Base-by-base conservation (phyloP, 2,797 vertebrate genomes). In the Gadopsis bispinosus region DNA sequence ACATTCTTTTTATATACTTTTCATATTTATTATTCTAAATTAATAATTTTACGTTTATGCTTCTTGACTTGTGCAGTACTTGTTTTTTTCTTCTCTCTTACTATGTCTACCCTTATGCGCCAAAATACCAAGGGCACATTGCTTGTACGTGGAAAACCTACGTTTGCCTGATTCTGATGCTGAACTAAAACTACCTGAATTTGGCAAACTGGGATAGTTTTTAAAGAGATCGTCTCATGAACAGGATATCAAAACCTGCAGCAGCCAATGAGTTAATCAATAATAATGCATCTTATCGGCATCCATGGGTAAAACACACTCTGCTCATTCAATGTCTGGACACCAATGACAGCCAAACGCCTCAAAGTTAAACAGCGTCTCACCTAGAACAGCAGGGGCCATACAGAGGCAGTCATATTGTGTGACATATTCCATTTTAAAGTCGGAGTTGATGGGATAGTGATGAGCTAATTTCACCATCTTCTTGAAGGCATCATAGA, bases 401-500 rank as follows among this genome's bases (percentile, higher is more conserved):
- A 97, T 90, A 43, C 98, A 99, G 84, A 95, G 93, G 87, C 98
- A 99, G 83, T 96, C 96, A 45, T 97, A 99, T 50, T 93, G 95
- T 0, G 97, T 99, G 68, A 97, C 87, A 4, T 95, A 92, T 20
- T 98, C 96, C 83, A 95, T 83, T 91, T 64, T 96, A 77, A 92
- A 99, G 20, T 97, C 76, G 0, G 96, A 89, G 90, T 99, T 97
- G 91, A 99, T 98, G 31, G 97, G 98, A 79, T 98, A 99, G 89
- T 98, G 93, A 85, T 98, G 94, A 1, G 96, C 94, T 69, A 99
- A 88, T 83, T 98, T 98, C 66, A 99, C 93, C 98, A 99, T 99
- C 94, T 99, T 99, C 94, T 99, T 99, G 91, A 99, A 97, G 89
- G 98, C 94, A 60, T 99, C 98, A 0, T 99, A 99, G 84, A 99